Percentiles rank a stretch among this genome's conserved stretches.
These are phyloP conservation scores for Hylaeus anthracinus DNA, from an alignment of 1,140 invertebrate species.

Conservation along the genomic window DNA sequence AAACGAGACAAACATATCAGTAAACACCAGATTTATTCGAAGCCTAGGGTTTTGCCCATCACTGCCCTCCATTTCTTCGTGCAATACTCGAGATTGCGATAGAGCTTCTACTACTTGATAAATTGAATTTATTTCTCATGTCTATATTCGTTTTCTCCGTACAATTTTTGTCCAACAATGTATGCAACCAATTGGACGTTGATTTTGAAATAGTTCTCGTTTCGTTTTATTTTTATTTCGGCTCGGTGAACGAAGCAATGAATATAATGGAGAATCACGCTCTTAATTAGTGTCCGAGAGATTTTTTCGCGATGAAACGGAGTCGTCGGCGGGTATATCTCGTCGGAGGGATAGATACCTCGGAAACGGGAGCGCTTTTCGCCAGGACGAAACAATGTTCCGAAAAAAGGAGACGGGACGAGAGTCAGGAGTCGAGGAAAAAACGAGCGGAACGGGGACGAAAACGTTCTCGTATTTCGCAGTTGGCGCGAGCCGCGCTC, in stretches of 20 bases:
- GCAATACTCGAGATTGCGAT: too few species aligned
- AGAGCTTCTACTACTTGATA: too few species aligned
- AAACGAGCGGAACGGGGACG: background rate
- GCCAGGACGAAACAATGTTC: constrained; percentile 5
- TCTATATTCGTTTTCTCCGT: too few species aligned
- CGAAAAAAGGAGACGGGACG: too few species aligned
- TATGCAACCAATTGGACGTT: too few species aligned
- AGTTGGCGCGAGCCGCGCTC: constrained; percentile 35
- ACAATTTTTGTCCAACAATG: too few species aligned
- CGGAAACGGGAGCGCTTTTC: constrained; percentile 1
- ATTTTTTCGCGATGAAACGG: background rate
- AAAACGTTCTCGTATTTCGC: constrained; percentile 31
- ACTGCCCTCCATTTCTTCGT: too few species aligned
- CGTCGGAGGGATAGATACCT: background rate
- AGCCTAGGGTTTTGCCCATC: too few species aligned
- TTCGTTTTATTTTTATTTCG: background rate
- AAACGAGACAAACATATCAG: too few species aligned
- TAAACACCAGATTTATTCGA: too few species aligned
- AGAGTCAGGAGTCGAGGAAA: background rate
- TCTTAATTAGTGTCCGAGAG: constrained; percentile 60
- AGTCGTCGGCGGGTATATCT: constrained; percentile 46
- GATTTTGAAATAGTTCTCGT: background rate
- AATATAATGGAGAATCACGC: constrained; percentile 67
- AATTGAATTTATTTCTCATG: too few species aligned
- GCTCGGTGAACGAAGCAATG: constrained; percentile 60